Percentiles rank a stretch among this genome's conserved stretches.
Evolutionary conservation across 2,888 invertebrate species (phyloP).

Genomic region (Drosophila quasianomalipes): DNA sequence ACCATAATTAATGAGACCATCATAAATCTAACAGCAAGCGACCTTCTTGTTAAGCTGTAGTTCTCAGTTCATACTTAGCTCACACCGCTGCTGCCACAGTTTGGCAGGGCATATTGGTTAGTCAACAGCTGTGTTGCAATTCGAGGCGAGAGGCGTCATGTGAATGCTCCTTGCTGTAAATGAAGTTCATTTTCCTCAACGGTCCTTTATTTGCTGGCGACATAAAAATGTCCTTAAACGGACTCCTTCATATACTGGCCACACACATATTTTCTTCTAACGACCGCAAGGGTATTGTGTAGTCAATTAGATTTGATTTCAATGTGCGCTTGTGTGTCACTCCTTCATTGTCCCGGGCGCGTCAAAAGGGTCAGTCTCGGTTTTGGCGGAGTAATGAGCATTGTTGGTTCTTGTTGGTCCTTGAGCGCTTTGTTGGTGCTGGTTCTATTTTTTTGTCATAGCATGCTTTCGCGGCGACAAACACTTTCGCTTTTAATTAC

Average conservation of each 20-base stretch:
- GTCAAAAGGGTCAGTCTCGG: conserved; percentile 56
- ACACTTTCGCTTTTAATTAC: conserved; percentile 80
- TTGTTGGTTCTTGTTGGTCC: conserved; percentile 30
- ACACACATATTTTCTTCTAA: not conserved
- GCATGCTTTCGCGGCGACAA: conserved; percentile 60
- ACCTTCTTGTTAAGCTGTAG: conserved; percentile 47
- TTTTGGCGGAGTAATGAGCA: conserved; percentile 45
- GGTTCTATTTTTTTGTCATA: conserved; percentile 24
- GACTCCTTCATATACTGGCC: not conserved
- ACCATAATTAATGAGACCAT: conserved; percentile 76
- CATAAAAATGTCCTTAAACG: not conserved
- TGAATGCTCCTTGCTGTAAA: not conserved
- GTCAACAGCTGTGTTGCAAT: not conserved
- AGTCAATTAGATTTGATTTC: conserved; percentile 39
- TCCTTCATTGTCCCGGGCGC: conserved; percentile 36
- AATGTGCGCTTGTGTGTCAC: conserved; percentile 14
- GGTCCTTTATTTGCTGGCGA: not conserved
- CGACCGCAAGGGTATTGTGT: conserved; percentile 28
- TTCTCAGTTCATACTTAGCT: conserved; percentile 21
- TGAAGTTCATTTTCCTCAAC: not conserved
- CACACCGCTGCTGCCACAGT: conserved; percentile 1
- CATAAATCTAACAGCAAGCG: conserved; percentile 68
- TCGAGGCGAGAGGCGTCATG: not conserved
- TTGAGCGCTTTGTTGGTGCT: conserved; percentile 8
- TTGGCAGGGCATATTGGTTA: conserved; percentile 38